Base-by-base conservation (phyloP, 1,140 invertebrate genomes). In the Elysia chlorotica region DNA sequence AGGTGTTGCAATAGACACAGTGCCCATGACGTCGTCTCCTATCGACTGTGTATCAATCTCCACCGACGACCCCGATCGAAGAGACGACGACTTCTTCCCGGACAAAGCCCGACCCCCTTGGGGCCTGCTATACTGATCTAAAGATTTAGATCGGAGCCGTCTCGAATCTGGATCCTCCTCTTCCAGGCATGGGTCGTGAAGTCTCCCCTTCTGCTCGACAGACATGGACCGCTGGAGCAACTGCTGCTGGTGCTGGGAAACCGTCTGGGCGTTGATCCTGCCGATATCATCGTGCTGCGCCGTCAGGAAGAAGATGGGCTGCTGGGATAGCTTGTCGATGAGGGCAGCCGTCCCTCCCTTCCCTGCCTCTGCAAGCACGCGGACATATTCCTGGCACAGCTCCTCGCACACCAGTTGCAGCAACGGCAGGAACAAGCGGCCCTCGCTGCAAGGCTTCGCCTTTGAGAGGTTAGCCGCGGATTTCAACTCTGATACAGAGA, bases 261-360 rank as follows among this genome's bases (percentile, higher is more conserved):
- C n/a, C n/a, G 48, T 56, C 33, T 59, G 67, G 1, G 54, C 30
- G 30, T 53, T 53, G 23, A 69, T 69, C 35, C 38, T 53, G 21
- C 53, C 25, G 38, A 90, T 89, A 36, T 92, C 91, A 62, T 92
- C 91, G 1, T 90, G 89, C 72, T 91, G 90, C 0, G 91, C 90
- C 2, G 91, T 89, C 3, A 92, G 79, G 37, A 93, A 89, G 68
- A 92, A 92, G 1, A 92, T 89, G 6, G 91, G 90, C 66, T 90
- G 89, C 67, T 92, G 89, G 0, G 88, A 87, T 73, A 92, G 90
- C 30, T 82, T 83, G 73, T 92, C 92, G 0, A 90, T 86, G 10
- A 87, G 87, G 0, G 89, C 89, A 3, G 84, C 87, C 0, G 90
- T 91, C 37, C 91, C 89, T 4, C 85, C 87, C 0, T 91, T 91